Evolutionary conservation across 2,888 invertebrate genomes (phyloP), one percentile per base, ranked within the genome.

Genomic region (Drosophila infuscata): DNA sequence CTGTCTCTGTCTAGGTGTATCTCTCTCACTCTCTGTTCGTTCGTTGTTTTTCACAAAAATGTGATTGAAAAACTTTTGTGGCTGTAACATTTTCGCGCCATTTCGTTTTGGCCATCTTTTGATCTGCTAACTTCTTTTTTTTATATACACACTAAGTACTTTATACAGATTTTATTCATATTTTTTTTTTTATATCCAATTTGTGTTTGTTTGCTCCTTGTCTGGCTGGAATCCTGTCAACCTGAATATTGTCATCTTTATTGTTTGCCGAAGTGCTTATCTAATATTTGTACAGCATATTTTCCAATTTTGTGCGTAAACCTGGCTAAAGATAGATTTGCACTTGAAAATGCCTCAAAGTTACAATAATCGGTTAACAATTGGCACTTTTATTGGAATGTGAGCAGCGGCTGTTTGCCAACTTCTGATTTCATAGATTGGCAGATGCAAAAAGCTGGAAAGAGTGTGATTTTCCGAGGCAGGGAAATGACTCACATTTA

Each of bases 41-140:
- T 38, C 17, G 5, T 20, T 32, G 32, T 49, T 56, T 52, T 35
- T 33, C 30, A 30, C 36, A 70, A 60, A 71, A 76, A 73, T 76
- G 76, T 89, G 90, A 85, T 89, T 85, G 86, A 85, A 85, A 85
- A 85, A 89, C 81, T 85, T 85, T 85, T 70, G 58, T 49, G 71
- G 66, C 71, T 74, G 69, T 41, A 67, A 83, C 81, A 81, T 83
- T 83, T 81, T 81, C 81, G 83, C 81, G 71, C 81, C 83, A 83
- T 81, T 83, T 83, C 82, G 76, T 65, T 65, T 76, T 62, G 68
- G 62, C 63, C 73, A 83, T 79, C 80, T 76, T 80, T 81, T 76
- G 76, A 81, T 83, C 83, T 76, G 48, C 70, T 65, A 67, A 73
- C 82, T 81, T 25, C 25, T 65, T 61, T 43, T 43, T 66, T 62